These are phyloP conservation scores for Spinus olivaceus DNA, from an alignment of 2,797 vertebrate genomes.

Conservation along the genomic window DNA sequence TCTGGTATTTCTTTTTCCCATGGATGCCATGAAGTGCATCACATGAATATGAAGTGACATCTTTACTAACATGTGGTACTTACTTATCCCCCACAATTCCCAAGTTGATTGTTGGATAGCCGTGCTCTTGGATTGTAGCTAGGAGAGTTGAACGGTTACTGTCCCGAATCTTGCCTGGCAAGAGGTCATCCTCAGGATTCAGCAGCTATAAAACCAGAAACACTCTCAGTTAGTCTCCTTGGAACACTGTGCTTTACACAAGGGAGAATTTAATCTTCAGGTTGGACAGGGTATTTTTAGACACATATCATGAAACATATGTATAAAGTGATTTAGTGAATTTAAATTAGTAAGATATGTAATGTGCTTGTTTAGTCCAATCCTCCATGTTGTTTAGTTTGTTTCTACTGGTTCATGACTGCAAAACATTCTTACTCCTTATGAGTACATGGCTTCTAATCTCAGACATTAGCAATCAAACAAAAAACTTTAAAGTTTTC, in stretches of 20 bases:
- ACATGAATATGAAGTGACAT: constrained; percentile 50
- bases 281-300: background rate
- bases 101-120: constrained; percentile 97
- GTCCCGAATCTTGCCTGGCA: constrained; percentile 97
- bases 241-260: background rate
- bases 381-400: background rate
- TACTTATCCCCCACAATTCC: constrained; percentile 99
- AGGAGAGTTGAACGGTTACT: constrained; percentile 96
- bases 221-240: constrained; percentile 38
- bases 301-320: background rate
- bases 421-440: background rate
- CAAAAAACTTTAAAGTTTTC: background rate
- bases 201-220: constrained; percentile 82
- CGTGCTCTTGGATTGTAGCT: constrained; percentile 98
- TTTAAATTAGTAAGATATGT: background rate
- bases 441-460: background rate
- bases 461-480: background rate
- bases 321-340: background rate
- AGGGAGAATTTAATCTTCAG: background rate
- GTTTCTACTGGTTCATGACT: background rate
- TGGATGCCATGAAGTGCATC: background rate
- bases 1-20: constrained; percentile 15
- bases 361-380: background rate
- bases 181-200: constrained; percentile 97
- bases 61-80: constrained; percentile 69